These are phyloP conservation scores for Dioctria linearis DNA, from an alignment of 2,888 invertebrate genomes.

Conservation along the genomic window DNA sequence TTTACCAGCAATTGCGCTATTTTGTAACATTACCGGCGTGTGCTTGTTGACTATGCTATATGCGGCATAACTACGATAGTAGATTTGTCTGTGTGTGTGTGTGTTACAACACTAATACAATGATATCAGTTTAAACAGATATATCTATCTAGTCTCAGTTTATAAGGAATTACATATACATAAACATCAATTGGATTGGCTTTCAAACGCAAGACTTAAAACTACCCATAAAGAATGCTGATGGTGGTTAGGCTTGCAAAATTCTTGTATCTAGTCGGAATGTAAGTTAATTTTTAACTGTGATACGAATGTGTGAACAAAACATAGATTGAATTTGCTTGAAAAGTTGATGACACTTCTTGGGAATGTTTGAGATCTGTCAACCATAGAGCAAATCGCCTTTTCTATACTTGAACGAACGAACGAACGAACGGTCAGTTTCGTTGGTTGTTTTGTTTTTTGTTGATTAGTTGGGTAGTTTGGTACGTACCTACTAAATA, in stretches of 20 bases:
- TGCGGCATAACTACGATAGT: too few relatives aligned
- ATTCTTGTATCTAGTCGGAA: slow-evolving; percentile 46
- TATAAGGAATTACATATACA: not conserved
- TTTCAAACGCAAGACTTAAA: slow-evolving; percentile 19
- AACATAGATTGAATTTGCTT: slow-evolving; percentile 43
- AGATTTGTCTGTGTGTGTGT: too few relatives aligned
- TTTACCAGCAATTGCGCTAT: not conserved
- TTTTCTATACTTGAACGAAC: not conserved
- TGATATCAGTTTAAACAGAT: not conserved
- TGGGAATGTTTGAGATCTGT: slow-evolving; percentile 46
- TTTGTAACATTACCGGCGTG: slow-evolving; percentile 18
- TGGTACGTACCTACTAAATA: too few relatives aligned
- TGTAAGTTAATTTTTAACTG: slow-evolving; percentile 46
- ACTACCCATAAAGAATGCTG: slow-evolving; percentile 42
- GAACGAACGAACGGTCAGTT: not conserved
- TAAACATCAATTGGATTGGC: slow-evolving; percentile 7
- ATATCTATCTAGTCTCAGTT: not conserved
- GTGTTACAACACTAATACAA: too few relatives aligned
- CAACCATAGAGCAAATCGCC: slow-evolving; percentile 39
- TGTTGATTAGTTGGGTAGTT: too few relatives aligned
- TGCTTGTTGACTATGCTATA: not conserved
- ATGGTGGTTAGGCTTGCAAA: slow-evolving; percentile 38
- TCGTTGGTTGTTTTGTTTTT: too few relatives aligned
- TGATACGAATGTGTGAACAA: slow-evolving; percentile 26
- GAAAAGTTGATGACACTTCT: slow-evolving; percentile 50